Conservation (phyloP, 2,888 invertebrate species). For the Catonia carolina region DNA sequence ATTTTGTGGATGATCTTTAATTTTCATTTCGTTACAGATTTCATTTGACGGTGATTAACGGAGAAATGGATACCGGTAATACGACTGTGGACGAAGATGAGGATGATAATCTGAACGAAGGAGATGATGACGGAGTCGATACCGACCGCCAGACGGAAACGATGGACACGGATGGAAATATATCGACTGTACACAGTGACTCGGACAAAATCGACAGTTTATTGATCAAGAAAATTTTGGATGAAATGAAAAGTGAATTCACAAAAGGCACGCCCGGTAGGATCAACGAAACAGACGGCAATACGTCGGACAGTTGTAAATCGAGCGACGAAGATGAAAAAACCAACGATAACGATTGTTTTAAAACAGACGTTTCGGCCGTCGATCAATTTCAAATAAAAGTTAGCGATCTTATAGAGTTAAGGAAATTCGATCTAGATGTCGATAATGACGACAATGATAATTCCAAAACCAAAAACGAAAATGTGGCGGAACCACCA, state of each 20-base stretch:
- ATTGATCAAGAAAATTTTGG: slow-evolving; percentile 29
- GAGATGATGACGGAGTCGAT: too few species aligned
- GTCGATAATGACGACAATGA: slow-evolving; percentile 10
- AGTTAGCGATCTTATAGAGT: not conserved
- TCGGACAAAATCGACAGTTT: slow-evolving; percentile 29
- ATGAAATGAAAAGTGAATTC: slow-evolving; percentile 33
- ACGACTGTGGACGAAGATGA: too few species aligned
- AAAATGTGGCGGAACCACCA: not conserved
- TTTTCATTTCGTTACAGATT: too few species aligned
- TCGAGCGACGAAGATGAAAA: slow-evolving; percentile 37
- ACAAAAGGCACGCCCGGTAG: slow-evolving; percentile 22
- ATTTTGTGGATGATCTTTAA: too few species aligned
- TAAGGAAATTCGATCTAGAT: slow-evolving; percentile 7
- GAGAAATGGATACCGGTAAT: too few species aligned
- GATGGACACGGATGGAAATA: too few species aligned
- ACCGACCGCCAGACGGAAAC: too few species aligned
- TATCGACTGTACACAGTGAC: slow-evolving; percentile 26
- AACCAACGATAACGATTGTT: slow-evolving; percentile 1
- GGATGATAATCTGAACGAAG: too few species aligned
- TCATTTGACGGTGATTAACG: too few species aligned
- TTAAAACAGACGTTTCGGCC: not conserved
- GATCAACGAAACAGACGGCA: slow-evolving; percentile 2
- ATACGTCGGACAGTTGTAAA: slow-evolving; percentile 18
- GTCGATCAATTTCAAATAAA: not conserved
- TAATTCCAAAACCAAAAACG: not conserved